Conservation (phyloP, 2,113 vertebrate species). For the Acinonyx jubatus region DNA sequence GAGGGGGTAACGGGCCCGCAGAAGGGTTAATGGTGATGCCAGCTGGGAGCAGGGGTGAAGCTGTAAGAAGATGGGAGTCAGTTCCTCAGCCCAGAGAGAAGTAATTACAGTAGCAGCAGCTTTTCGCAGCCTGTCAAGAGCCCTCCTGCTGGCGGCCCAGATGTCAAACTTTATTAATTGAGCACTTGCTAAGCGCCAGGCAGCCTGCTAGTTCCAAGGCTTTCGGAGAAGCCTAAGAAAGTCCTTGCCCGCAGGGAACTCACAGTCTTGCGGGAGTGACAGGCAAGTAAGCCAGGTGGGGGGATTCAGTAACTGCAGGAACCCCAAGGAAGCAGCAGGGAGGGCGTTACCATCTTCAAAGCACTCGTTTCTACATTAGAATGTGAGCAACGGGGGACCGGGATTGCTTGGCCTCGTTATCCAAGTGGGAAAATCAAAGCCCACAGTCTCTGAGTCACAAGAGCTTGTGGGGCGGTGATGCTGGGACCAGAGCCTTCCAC, state of each 20-base stretch:
- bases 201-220: neutral
- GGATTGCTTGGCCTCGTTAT: neutral
- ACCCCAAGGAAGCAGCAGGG: neutral
- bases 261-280: constrained; percentile 36
- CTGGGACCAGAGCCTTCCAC: neutral
- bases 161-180: constrained; percentile 35
- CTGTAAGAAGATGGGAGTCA: neutral
- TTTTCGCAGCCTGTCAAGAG: neutral
- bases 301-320: neutral
- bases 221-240: neutral
- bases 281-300: neutral
- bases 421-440: neutral
- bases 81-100: neutral
- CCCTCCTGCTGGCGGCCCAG: neutral
- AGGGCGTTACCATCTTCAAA: neutral
- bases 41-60: neutral
- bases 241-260: constrained; percentile 52
- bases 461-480: neutral
- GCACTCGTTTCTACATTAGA: neutral
- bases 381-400: neutral
- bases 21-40: constrained; percentile 41
- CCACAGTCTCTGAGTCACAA: neutral
- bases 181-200: neutral
- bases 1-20: neutral
- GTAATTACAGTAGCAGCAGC: neutral